phyloP scores from a whole-genome alignment of 37 sponge, comb jelly and placozoan genomes.

The Bolinopsis microptera region DNA sequence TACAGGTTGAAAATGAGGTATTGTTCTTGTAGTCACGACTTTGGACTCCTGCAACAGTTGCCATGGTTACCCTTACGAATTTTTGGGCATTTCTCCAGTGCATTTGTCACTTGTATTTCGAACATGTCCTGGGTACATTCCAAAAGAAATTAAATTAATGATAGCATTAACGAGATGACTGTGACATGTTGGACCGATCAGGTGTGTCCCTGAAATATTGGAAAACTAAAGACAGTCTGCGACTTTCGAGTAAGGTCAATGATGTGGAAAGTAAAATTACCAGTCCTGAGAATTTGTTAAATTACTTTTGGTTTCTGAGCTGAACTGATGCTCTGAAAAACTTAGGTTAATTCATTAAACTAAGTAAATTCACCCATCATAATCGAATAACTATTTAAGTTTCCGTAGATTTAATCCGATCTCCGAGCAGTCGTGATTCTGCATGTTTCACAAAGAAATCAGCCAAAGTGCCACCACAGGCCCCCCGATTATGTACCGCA shows the following conservation, averaged over 20 bases:
- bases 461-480: not conserved
- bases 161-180: not conserved
- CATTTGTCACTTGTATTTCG: not conserved
- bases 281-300: no score
- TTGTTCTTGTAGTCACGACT: not conserved
- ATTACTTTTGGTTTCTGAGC: no score
- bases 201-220: no score
- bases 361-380: no score
- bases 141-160: not conserved
- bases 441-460: not conserved
- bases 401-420: not conserved
- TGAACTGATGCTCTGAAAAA: no score
- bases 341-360: no score
- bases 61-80: not conserved
- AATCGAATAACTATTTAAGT: no score
- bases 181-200: not conserved
- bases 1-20: not conserved
- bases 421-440: not conserved
- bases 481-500: not conserved
- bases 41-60: not conserved
- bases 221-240: no score
- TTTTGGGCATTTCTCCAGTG: not conserved
- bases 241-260: no score
- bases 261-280: no score
- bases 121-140: not conserved